Evolutionary conservation across 2,113 vertebrate species (phyloP).

Genomic region (Verasper variegatus): DNA sequence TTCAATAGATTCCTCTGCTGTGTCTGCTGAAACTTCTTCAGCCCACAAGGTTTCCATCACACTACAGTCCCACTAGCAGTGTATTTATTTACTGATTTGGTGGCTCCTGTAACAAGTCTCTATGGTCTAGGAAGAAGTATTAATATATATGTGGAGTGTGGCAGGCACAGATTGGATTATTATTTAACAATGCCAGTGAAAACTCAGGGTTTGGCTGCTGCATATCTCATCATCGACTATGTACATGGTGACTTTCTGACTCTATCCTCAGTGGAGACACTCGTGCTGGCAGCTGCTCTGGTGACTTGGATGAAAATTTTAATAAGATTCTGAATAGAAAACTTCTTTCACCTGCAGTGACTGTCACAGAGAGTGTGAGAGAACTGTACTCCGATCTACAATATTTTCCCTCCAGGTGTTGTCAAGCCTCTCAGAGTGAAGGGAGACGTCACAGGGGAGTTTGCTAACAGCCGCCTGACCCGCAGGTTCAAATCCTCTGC

Average conservation of each 20-base stretch:
- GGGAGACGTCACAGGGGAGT: conserved; percentile 28
- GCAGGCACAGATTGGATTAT: background rate
- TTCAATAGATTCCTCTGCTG: no score
- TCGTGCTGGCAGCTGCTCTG: background rate
- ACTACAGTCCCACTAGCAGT: background rate
- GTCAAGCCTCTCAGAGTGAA: conserved; percentile 12
- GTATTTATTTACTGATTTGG: background rate
- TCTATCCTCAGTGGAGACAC: background rate
- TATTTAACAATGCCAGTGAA: conserved; percentile 1
- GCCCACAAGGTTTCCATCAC: background rate
- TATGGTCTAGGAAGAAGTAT: background rate
- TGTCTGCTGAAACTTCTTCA: no score
- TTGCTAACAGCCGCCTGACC: conserved; percentile 25
- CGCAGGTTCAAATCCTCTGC: conserved; percentile 18
- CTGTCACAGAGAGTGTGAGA: conserved; percentile 6
- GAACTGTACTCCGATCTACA: conserved; percentile 5
- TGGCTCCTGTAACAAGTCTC: background rate
- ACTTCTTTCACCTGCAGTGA: conserved; percentile 22
- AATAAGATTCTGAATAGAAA: conserved; percentile 18
- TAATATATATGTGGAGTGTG: background rate
- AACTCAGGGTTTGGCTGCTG: background rate
- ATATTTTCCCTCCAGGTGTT: conserved; percentile 24
- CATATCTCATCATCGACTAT: conserved; percentile 12
- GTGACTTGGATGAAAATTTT: conserved; percentile 28
- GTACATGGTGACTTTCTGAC: conserved; percentile 12